Conservation (phyloP, 2,888 invertebrate species). For the Abrostola tripartita region DNA sequence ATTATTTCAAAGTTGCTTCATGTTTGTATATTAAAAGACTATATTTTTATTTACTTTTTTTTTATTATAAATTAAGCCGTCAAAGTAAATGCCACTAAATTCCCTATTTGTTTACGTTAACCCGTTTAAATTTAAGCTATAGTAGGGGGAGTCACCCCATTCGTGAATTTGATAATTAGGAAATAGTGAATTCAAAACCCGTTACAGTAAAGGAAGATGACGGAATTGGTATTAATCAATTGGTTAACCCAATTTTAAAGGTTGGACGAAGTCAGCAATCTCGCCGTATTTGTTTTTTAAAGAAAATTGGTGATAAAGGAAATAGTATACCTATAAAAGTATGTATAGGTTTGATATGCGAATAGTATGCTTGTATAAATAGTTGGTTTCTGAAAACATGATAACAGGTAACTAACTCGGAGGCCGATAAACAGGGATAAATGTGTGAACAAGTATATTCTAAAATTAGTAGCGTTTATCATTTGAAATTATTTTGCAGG, state of each 20-base stretch:
- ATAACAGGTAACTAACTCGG: constrained; percentile 14
- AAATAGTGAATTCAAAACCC: constrained; percentile 85
- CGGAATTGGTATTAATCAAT: constrained; percentile 72
- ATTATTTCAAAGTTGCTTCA: neutral
- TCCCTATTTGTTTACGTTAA: constrained; percentile 62
- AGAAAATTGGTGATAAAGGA: neutral
- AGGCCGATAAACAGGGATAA: constrained; percentile 29
- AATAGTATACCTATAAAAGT: neutral
- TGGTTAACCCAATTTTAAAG: constrained; percentile 58
- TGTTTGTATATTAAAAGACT: no score
- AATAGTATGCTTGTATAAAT: neutral
- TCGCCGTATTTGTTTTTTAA: neutral
- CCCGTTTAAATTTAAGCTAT: constrained; percentile 58
- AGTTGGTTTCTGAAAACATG: constrained; percentile 17
- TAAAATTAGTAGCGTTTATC: neutral
- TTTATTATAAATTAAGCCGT: constrained; percentile 22
- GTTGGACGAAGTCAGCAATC: constrained; percentile 4
- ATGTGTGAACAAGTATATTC: constrained; percentile 10
- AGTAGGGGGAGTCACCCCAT: constrained; percentile 70
- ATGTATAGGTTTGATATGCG: neutral
- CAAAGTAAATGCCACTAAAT: constrained; percentile 45
- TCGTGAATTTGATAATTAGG: constrained; percentile 78
- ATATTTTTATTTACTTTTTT: neutral
- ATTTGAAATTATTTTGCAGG: constrained; percentile 11
- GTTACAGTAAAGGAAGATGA: constrained; percentile 72